Evolutionary conservation across 2,113 vertebrate genomes (phyloP).

Genomic region (Anseranas semipalmata): DNA sequence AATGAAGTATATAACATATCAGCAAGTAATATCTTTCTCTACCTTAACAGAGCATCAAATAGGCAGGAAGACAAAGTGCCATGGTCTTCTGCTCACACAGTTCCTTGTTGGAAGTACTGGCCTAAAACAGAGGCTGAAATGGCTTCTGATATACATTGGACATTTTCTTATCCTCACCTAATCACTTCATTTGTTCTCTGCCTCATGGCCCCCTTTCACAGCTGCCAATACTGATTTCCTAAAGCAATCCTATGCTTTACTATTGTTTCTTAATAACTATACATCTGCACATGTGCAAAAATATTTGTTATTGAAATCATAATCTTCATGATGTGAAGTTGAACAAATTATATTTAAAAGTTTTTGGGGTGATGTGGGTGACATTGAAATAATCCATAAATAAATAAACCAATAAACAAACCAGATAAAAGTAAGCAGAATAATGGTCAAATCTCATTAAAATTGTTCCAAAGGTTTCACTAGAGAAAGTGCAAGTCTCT

Average conservation of each 20-base stretch:
- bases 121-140: background rate
- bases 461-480: background rate
- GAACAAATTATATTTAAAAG: background rate
- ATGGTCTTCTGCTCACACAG: background rate
- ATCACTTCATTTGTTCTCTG: background rate
- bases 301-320: background rate
- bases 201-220: background rate
- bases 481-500: background rate
- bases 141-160: background rate
- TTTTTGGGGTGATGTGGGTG: background rate
- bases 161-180: background rate
- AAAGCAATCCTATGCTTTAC: background rate
- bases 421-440: background rate
- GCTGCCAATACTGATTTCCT: background rate
- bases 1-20: slow-evolving; percentile 65
- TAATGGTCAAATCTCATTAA: background rate
- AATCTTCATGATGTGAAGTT: background rate
- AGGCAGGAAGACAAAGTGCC: slow-evolving; percentile 9
- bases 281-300: background rate
- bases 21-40: slow-evolving; percentile 48
- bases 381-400: background rate
- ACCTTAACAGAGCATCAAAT: slow-evolving; percentile 38
- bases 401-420: background rate
- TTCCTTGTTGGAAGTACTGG: background rate
- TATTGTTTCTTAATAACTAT: background rate